Evolutionary conservation across 2,888 invertebrate genomes (phyloP).

Genomic region (Agrochola lota): DNA sequence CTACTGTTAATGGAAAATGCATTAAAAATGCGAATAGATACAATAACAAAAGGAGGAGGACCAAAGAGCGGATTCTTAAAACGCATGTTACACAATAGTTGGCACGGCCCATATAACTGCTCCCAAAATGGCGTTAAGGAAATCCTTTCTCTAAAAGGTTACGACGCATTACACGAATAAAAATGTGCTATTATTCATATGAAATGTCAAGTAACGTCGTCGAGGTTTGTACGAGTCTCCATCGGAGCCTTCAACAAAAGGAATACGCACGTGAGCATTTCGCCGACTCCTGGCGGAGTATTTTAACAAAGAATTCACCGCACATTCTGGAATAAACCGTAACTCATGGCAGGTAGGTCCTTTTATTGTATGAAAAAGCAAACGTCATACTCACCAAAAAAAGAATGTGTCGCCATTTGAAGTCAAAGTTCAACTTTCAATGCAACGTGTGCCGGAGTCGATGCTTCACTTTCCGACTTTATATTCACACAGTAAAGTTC

Average conservation of each 20-base stretch:
- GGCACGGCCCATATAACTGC: conserved; percentile 57
- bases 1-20: background rate
- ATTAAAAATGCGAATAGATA: conserved; percentile 14
- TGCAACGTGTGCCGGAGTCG: conserved; percentile 67
- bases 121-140: conserved; percentile 65
- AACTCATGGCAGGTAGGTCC: conserved; percentile 56
- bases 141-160: conserved; percentile 72
- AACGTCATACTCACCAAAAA: conserved; percentile 71
- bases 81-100: conserved; percentile 58
- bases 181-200: conserved; percentile 74
- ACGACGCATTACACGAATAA: conserved; percentile 70
- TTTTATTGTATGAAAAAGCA: conserved; percentile 8
- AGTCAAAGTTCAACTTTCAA: conserved; percentile 84
- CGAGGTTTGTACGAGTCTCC: conserved; percentile 71
- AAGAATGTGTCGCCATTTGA: conserved; percentile 73
- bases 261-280: conserved; percentile 80
- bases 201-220: conserved; percentile 74
- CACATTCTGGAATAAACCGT: conserved; percentile 68
- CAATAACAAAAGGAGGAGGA: conserved; percentile 9
- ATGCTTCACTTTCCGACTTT: conserved; percentile 65
- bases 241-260: conserved; percentile 77
- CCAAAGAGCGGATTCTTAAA: conserved; percentile 31
- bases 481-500: conserved; percentile 69
- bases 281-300: conserved; percentile 73
- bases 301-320: conserved; percentile 71